Evolutionary conservation across 2,113 vertebrate species (phyloP).

Genomic region (Balaeniceps rex): DNA sequence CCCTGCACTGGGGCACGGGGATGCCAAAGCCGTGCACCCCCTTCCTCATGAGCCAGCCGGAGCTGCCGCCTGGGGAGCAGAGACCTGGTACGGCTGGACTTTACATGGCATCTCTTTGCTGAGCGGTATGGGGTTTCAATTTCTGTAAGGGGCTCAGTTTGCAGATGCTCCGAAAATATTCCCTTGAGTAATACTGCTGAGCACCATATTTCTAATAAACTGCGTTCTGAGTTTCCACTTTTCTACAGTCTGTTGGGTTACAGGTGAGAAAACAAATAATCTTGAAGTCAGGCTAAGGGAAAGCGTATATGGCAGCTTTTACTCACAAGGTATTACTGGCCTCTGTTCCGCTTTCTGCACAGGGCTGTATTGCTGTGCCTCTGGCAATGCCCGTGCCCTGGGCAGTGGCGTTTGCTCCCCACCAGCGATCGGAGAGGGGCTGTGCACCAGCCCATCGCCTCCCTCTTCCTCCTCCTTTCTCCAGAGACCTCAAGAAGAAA

Average conservation of each 20-base stretch:
- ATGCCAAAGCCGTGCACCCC: background rate
- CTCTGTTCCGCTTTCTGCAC: background rate
- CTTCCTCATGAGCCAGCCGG: background rate
- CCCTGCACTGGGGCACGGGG: background rate
- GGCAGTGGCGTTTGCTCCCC: accelerated
- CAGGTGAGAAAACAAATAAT: background rate
- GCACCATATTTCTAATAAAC: background rate
- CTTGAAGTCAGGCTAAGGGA: background rate
- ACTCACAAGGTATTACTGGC: background rate
- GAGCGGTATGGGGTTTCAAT: background rate
- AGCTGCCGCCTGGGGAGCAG: background rate
- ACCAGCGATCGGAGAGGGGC: background rate
- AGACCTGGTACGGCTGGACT: background rate
- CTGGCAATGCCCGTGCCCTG: accelerated
- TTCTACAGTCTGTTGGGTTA: background rate
- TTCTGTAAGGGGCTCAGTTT: background rate
- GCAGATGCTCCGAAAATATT: background rate
- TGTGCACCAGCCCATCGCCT: accelerated
- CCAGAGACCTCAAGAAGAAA: background rate
- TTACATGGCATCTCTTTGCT: background rate
- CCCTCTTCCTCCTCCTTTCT: background rate
- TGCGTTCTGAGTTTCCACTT: background rate
- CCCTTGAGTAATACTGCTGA: background rate
- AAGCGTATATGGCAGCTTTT: background rate
- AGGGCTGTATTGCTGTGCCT: background rate